Base-by-base conservation (phyloP, 2,888 invertebrate genomes). In the Hydraecia micacea region DNA sequence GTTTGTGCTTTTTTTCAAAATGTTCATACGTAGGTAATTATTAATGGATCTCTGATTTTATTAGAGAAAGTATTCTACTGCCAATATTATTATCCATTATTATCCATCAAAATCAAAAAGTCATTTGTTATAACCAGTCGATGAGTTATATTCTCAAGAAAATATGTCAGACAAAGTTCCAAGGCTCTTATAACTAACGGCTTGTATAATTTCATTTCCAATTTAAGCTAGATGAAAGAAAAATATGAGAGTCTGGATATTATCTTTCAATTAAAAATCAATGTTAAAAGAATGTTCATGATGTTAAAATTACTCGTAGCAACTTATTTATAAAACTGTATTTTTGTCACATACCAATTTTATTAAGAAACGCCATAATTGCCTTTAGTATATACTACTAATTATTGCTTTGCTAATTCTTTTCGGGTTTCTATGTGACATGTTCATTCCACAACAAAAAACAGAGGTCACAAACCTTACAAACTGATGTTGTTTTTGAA, bases 231-330 rank as follows among this genome's bases (percentile, higher is more conserved):
- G 3, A 80, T 77, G 60, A 55, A 76, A 80, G 8, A 46, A 66
- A 76, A 80, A 70, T 66, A 81, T 25, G 6, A 11, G 52, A 52
- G 55, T 0, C 60, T 62, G 32, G 36, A 62, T 60, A 77, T 76
- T 62, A 52, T 76, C 28, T 66, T 62, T 76, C 36, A 69, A 66
- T 76, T 66, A 55, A 70, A 28, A 60, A 81, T 69, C 11, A n/a
- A 46, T 28, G 21, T 46, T 11, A 4, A 13, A 13, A 28, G n/a
- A n/a, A n/a, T n/a, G n/a, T 46, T 39, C 66, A 66, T n/a, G 69
- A 9, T n/a, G 25, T 36, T 32, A 1, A 69, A 69, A 52, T 36
- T 36, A 36, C 32, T 32, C 32, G 32, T 46, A 15, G 13, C 6
- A 28, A 52, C 32, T 25, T 21, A 25, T 8, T 25, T 25, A 49